Conservation (phyloP, 2,797 vertebrate genomes). For the Buceros bicornis region DNA sequence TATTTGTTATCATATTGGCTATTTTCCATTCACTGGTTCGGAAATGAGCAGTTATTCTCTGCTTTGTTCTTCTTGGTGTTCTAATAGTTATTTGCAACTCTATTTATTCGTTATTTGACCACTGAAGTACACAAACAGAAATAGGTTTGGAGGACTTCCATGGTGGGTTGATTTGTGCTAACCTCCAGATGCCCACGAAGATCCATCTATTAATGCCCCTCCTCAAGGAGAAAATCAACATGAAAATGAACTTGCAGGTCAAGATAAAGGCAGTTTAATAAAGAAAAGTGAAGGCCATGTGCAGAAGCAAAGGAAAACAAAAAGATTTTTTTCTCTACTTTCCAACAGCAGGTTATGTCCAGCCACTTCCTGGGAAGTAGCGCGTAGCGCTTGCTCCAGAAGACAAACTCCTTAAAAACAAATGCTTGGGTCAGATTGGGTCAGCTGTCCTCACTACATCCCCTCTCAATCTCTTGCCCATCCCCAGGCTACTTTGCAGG, state of each 20-base stretch:
- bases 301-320: neutral
- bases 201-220: neutral
- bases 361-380: neutral
- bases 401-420: neutral
- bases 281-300: neutral
- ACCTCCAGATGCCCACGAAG: neutral
- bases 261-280: neutral
- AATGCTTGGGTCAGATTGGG: neutral
- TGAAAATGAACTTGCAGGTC: neutral
- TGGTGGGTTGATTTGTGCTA: neutral
- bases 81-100: neutral
- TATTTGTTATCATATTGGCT: neutral
- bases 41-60: neutral
- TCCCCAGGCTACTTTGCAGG: neutral
- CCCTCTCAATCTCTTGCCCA: neutral
- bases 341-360: neutral
- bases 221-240: neutral
- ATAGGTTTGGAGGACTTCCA: fast-evolving
- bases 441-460: neutral
- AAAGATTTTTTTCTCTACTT: neutral
- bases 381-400: neutral
- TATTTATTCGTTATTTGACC: neutral
- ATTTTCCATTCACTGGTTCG: neutral
- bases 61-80: neutral
- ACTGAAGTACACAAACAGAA: neutral